Conservation (phyloP, 2,888 invertebrate genomes). For the Ectropis crepuscularia region DNA sequence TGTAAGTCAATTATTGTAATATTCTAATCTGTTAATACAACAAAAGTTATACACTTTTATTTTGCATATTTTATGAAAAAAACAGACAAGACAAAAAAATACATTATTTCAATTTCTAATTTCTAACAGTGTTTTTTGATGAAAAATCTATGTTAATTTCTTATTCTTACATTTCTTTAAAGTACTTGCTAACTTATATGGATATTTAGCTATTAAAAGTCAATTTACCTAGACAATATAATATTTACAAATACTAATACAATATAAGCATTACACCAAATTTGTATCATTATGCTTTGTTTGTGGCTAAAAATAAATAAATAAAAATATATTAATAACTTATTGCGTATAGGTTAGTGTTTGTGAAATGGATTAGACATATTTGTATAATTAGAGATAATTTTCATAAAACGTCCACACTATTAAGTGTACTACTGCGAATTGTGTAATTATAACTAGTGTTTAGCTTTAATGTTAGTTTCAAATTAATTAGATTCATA, state of each 20-base stretch:
- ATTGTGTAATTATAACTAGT: conserved; percentile 27
- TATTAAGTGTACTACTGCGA: conserved; percentile 65
- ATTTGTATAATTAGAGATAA: conserved; percentile 37
- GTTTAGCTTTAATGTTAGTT: conserved; percentile 38
- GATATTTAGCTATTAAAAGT: conserved; percentile 44
- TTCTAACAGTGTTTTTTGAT: no score
- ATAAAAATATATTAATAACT: background rate
- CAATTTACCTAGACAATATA: conserved; percentile 80
- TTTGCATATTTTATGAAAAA: no score
- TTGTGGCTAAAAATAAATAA: conserved; percentile 40
- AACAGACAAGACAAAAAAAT: no score
- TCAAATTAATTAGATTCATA: conserved; percentile 35
- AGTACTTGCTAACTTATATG: background rate
- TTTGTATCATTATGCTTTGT: conserved; percentile 32
- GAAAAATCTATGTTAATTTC: background rate
- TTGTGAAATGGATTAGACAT: conserved; percentile 18
- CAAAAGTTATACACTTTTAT: no score
- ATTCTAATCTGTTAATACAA: background rate
- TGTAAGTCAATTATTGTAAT: conserved; percentile 14
- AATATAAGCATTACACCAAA: conserved; percentile 29
- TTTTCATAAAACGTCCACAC: conserved; percentile 78
- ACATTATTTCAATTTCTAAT: no score
- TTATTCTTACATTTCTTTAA: background rate
- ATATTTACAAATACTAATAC: conserved; percentile 36
- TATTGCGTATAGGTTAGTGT: background rate